Percentiles rank a stretch among this genome's conserved stretches.
Conservation (phyloP, 2,113 vertebrate genomes). For the Promerops cafer region DNA sequence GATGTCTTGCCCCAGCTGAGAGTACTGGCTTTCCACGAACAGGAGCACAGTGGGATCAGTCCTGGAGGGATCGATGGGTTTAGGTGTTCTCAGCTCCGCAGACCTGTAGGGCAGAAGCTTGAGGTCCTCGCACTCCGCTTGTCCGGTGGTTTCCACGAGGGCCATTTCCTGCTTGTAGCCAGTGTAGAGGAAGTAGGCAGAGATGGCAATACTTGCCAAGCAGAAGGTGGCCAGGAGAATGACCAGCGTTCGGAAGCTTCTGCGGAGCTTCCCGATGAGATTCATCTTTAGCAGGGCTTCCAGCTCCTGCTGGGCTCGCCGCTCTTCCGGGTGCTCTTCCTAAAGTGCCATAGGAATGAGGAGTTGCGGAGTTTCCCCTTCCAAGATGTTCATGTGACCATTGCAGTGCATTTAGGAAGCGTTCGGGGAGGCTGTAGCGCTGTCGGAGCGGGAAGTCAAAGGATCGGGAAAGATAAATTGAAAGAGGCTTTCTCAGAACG, state of each 20-base stretch:
- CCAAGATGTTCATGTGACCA: constrained; percentile 91
- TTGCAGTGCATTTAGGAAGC: constrained; percentile 80
- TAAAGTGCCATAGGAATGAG: constrained; percentile 51
- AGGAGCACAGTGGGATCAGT: constrained; percentile 86
- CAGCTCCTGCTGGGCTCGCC: not conserved
- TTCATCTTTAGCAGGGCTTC: constrained; percentile 78
- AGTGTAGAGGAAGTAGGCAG: constrained; percentile 91
- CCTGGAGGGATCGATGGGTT: constrained; percentile 82
- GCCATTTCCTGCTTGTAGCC: constrained; percentile 88
- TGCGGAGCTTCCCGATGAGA: constrained; percentile 84
- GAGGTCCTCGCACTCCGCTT: constrained; percentile 78
- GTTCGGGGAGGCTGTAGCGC: not conserved
- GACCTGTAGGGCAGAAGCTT: constrained; percentile 82
- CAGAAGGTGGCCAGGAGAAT: constrained; percentile 90
- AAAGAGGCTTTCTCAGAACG: constrained; percentile 23
- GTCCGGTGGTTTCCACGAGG: constrained; percentile 77
- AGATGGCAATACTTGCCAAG: constrained; percentile 86
- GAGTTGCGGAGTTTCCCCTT: constrained; percentile 38
- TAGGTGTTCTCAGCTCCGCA: constrained; percentile 76
- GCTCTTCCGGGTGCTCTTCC: not conserved
- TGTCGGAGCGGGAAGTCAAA: not conserved
- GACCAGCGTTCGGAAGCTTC: constrained; percentile 86
- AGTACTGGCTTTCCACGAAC: constrained; percentile 96
- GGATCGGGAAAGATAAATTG: not conserved
- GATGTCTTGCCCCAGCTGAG: constrained; percentile 95